Evolutionary conservation across 2,113 vertebrate genomes (phyloP).

Genomic region (Gorilla gorilla): DNA sequence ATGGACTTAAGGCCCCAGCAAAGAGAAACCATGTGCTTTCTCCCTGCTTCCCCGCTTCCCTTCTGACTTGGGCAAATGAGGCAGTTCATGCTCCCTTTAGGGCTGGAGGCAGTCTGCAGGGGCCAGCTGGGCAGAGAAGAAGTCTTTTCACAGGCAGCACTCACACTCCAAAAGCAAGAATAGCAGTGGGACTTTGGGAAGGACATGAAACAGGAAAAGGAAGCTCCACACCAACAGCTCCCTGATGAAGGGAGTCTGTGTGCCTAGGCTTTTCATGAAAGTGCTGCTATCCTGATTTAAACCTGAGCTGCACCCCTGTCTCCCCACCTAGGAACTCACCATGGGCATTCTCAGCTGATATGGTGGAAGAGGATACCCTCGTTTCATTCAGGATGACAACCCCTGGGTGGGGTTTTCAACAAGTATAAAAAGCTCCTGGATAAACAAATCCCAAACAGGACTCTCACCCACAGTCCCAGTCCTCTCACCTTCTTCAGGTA

Average conservation of each 20-base stretch:
- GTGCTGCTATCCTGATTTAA: no score
- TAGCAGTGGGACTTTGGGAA: accelerated
- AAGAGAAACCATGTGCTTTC: not conserved
- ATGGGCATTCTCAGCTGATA: not conserved
- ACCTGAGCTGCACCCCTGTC: no score
- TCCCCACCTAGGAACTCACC: not conserved
- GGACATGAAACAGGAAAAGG: not conserved
- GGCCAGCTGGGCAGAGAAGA: not conserved
- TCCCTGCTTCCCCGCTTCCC: not conserved
- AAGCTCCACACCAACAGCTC: no score
- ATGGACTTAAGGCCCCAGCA: not conserved
- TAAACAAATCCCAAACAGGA: no score
- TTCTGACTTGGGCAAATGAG: no score
- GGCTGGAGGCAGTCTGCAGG: no score
- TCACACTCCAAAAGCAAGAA: not conserved
- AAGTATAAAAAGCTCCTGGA: not conserved
- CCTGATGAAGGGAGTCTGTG: not conserved
- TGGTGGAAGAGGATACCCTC: not conserved
- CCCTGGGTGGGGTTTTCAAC: not conserved
- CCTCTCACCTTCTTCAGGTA: not conserved
- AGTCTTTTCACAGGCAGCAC: not conserved
- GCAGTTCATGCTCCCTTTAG: no score
- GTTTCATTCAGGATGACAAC: not conserved
- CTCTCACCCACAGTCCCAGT: not conserved
- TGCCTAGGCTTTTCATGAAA: not conserved